Evolutionary conservation across 2,797 vertebrate species (phyloP), one percentile per base, ranked within the genome.

Genomic region (Zalophus californianus): DNA sequence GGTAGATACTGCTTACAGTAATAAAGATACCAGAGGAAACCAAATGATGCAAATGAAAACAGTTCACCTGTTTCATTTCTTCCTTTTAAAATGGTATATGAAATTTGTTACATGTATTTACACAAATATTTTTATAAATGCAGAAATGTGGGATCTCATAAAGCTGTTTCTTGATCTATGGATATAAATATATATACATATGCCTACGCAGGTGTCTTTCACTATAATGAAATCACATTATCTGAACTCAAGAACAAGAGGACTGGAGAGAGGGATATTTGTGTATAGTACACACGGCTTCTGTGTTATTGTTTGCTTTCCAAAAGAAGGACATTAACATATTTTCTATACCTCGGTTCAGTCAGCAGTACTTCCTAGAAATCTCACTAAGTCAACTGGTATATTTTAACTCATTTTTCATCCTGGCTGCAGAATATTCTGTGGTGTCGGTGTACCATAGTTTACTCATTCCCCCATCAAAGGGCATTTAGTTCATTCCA

Each of bases 371-470:
- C 75, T 86, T 89, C 35, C 68, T 32, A 12, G 82, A 68, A 87
- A 41, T 62, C n/a, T 50, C 15, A 6, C 23, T 7, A 18, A 15
- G 13, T 41, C n/a, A 54, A 5, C 54, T 21, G 50, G 7, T 15
- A 1, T 2, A 32, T 27, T 32, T 15, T 60, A 13, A 23, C 44
- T 5, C 12, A 32, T 3, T 92, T 21, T 80, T 77, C 21, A 41
- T 8, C 2, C 16, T 32, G 29, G 68, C 20, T 82, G n/a, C 27
- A 1, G 8, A 27, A 23, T 10, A 6, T 4, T 52, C 41, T 52
- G 66, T 1, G 18, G 4, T 7, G 1, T 1, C 7, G 16, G 7
- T 0, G 7, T 1, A 25, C 16, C 12, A 1, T 20, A 5, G 23
- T 48, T 62, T 10, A 11, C 27, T 16, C 16, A 7, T 58, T 9